phyloP scores from a whole-genome alignment of 35 echinoderm and acorn worm species.

The Nesometra sesokonis region DNA sequence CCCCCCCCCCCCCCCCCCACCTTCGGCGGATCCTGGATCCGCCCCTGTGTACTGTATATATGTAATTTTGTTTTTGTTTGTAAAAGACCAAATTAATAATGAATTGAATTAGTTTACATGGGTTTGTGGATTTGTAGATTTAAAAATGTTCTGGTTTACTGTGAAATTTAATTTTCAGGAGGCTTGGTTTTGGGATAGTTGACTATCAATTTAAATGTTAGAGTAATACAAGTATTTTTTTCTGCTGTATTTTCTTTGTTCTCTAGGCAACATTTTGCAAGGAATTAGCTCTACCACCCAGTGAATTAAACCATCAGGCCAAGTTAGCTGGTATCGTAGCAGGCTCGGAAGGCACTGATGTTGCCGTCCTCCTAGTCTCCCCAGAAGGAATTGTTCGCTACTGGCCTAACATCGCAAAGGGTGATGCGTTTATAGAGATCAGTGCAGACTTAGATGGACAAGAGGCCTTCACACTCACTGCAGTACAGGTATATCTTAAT shows the following conservation, averaged over 20 bases:
- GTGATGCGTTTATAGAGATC: slow-evolving; percentile 67
- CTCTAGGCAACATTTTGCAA: slow-evolving; percentile 54
- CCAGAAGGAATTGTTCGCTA: slow-evolving; percentile 91
- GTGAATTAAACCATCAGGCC: slow-evolving; percentile 76
- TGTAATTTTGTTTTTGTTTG: no score
- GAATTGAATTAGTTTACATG: no score
- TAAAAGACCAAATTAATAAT: no score
- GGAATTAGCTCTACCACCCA: slow-evolving; percentile 74
- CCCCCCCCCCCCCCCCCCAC: no score
- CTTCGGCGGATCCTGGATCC: no score
- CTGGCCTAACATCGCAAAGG: slow-evolving; percentile 77
- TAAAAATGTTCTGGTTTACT: no score
- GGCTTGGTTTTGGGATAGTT: not conserved
- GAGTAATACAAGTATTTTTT: not conserved
- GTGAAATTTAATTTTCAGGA: no score
- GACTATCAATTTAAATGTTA: not conserved
- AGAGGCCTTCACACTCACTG: slow-evolving; percentile 86
- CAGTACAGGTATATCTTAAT: not conserved
- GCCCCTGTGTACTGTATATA: no score
- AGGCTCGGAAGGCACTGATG: slow-evolving; percentile 10
- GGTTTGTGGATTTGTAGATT: no score
- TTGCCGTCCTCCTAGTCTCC: slow-evolving; percentile 62
- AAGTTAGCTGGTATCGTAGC: slow-evolving; percentile 36
- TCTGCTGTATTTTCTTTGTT: no score
- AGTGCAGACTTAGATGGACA: slow-evolving; percentile 75